Base-by-base conservation (phyloP, 1,140 invertebrate species). In the Eumaeus atala region DNA sequence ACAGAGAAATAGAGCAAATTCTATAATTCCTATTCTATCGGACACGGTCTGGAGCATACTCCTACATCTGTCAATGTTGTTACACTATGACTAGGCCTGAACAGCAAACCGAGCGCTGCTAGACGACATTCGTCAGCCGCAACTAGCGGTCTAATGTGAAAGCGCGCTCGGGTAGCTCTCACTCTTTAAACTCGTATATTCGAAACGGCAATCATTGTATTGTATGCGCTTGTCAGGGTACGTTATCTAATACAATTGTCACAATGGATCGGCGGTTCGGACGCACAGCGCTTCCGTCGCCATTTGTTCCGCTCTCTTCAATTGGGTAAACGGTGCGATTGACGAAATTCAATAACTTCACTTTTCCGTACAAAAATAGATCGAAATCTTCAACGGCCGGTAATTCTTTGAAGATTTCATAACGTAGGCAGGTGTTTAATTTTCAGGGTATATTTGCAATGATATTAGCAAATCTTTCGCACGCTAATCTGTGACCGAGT, bases 231-330 rank as follows among this genome's bases (percentile, higher is more conserved):
- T 64, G 74, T 70, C 52, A 61, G 66, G 65, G 50, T 70, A 67
- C 65, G 66, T 85, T 83, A 85, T 76, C 76, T 85, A 83, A 83
- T 68, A 71, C 58, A 62, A 56, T 66, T 69, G 66, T 52, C 66
- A 83, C 74, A 76, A 78, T 77, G 61, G 70, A 66, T 67, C 64
- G 48, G 51, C 55, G 56, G 54, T 47, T 63, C 61, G 44, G 58
- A 61, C 59, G 67, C 65, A 64, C 58, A 62, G 74, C 74, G 72
- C 72, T 82, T 74, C 77, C 67, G 73, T 53, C 67, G 68, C 58
- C 70, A 65, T 69, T 67, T 66, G 83, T 86, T 86, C 75, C 83
- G 80, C 83, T 86, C 78, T 83, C 83, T 68, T 80, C 74, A 84
- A 77, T 80, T 77, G 61, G 75, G 72, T 82, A 81, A 84, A 73